Evolutionary conservation across 2,113 vertebrate genomes (phyloP), one percentile per base, ranked within the genome.

Genomic region (Nannospalax galili): DNA sequence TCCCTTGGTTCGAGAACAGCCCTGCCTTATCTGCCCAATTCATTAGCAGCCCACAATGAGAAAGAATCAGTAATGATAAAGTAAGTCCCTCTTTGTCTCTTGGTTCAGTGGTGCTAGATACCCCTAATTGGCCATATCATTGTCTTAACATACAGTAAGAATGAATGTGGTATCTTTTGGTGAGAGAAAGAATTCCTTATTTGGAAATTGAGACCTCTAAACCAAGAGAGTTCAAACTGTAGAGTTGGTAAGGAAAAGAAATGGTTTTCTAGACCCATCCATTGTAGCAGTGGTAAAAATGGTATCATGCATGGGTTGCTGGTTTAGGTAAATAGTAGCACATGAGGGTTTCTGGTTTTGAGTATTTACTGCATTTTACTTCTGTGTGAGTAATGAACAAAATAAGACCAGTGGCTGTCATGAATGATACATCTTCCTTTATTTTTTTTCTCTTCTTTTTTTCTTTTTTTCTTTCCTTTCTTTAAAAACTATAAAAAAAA

Each of bases 401-500:
- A 7, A 62, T 78, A 92, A 93, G 45, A 77, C 10, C 40, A 91
- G 40, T 87, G 70, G 92, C 60, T 94, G n/a, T 32, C 48, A 82
- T 58, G n/a, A 92, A 9, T 75, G 30, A 5, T n/a, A 84, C 60
- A 87, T 9, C 30, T 95, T 77, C 32, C 42, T 42, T 95, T 45
- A 87, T 30, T 67, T 92, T 88, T 19, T n/a, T n/a, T n/a, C n/a
- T n/a, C n/a, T n/a, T n/a, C n/a, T 80, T 28, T 56, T 30, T 48
- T 91, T 69, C 81, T 48, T 42, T 24, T 14, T 74, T 91, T 62
- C 79, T 92, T 84, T 94, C 72, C 85, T 85, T 88, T 89, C 75
- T 72, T 45, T 91, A 84, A 15, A 86, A 84, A 22, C 72, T 93
- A 93, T 58, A 94, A 95, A 97, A 97, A 97, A 81, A 89, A 96